Percentiles rank a stretch among this genome's conserved stretches.
phyloP scores from a whole-genome alignment of 2,888 invertebrate genomes.

The Agonopterix subpropinquella region DNA sequence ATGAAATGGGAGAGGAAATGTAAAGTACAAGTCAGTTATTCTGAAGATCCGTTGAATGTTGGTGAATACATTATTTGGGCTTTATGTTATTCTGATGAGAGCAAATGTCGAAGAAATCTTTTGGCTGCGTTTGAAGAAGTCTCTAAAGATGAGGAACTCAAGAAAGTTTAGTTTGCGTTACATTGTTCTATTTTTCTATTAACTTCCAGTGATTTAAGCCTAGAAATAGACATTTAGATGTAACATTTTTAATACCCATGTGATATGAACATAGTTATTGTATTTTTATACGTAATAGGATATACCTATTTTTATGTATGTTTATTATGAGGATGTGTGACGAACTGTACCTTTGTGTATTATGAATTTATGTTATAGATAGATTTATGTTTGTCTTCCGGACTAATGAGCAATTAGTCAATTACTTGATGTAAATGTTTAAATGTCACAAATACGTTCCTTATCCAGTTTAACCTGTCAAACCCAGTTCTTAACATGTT shows the following conservation, averaged over 20 bases:
- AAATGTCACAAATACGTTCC: neutral
- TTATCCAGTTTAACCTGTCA: too few relatives aligned
- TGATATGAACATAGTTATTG: constrained; percentile 31
- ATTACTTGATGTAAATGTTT: neutral
- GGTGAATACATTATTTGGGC: constrained; percentile 77
- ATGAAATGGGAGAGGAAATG: constrained; percentile 79
- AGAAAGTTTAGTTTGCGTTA: constrained; percentile 17
- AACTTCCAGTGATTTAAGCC: neutral
- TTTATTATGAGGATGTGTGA: constrained; percentile 18
- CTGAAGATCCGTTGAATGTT: constrained; percentile 63
- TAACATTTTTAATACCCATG: constrained; percentile 17
- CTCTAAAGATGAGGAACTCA: constrained; percentile 33
- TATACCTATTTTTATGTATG: constrained; percentile 15
- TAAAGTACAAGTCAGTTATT: constrained; percentile 78
- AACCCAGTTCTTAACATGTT: too few relatives aligned
- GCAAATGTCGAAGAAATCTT: constrained; percentile 76
- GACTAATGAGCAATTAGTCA: neutral
- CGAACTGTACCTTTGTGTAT: constrained; percentile 9
- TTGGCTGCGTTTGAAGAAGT: constrained; percentile 68
- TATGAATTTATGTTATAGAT: constrained; percentile 13
- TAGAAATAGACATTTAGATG: neutral
- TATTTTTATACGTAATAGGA: constrained; percentile 23
- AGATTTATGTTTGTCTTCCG: constrained; percentile 1
- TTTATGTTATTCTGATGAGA: constrained; percentile 77
- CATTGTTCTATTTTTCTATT: neutral